Evolutionary conservation across 2,888 invertebrate species (phyloP).

Genomic region (Nesidiocoris tenuis): DNA sequence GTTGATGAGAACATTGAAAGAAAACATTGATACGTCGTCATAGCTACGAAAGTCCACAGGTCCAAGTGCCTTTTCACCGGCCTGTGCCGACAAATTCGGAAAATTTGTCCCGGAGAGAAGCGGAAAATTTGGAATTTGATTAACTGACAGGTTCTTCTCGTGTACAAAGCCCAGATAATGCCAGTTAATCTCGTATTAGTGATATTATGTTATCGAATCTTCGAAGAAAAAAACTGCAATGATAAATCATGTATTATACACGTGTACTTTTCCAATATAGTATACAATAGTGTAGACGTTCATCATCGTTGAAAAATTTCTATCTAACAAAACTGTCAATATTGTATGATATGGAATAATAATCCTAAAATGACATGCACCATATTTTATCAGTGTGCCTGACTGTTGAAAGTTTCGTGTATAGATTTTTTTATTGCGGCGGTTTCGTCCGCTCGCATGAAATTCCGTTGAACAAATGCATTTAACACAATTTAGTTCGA

Average conservation of each 20-base stretch:
- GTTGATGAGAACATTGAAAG: no score
- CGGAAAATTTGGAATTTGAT: not conserved
- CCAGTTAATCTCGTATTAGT: not conserved
- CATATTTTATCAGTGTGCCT: slow-evolving; percentile 33
- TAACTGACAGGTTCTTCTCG: not conserved
- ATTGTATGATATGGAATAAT: not conserved
- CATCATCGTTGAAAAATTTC: not conserved
- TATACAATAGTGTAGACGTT: not conserved
- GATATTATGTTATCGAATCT: not conserved
- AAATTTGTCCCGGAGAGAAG: no score
- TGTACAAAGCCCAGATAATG: slow-evolving; percentile 13
- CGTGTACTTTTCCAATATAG: not conserved
- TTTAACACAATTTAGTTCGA: no score
- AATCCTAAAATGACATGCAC: slow-evolving; percentile 5
- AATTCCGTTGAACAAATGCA: no score
- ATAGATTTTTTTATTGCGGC: no score
- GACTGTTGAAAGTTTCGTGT: not conserved
- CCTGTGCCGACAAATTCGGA: not conserved
- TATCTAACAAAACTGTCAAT: not conserved
- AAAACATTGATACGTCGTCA: no score
- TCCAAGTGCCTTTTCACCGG: slow-evolving; percentile 34
- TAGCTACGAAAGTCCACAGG: slow-evolving; percentile 5
- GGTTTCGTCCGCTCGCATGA: no score
- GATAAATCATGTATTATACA: slow-evolving; percentile 9
- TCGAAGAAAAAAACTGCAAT: not conserved